phyloP scores from a whole-genome alignment of 1,140 invertebrate genomes.

The Yoshiicerus persimilis region DNA sequence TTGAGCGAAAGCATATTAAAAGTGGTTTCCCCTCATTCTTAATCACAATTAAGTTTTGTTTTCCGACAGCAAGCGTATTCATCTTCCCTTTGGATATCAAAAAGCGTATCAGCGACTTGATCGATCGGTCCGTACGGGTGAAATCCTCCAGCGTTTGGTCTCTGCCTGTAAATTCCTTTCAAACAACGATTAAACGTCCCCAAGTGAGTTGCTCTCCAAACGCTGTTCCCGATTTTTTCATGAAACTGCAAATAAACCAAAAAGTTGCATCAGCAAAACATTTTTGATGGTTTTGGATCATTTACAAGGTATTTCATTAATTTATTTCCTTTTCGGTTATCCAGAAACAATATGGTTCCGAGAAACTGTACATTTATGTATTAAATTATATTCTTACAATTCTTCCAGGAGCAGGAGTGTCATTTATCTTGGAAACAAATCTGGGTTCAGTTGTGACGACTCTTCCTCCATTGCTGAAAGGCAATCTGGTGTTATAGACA shows the following conservation, averaged over 20 bases:
- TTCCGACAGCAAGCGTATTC: background rate
- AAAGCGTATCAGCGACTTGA: background rate
- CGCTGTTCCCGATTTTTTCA: conserved; percentile 36
- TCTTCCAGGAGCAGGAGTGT: background rate
- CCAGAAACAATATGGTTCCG: no score
- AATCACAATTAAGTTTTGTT: background rate
- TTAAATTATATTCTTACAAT: background rate
- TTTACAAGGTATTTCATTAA: no score
- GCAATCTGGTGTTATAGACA: conserved; percentile 18
- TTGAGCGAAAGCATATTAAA: no score
- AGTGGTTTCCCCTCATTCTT: no score
- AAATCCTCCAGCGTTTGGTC: conserved; percentile 39
- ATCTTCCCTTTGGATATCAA: conserved; percentile 16
- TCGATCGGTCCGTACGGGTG: conserved; percentile 27
- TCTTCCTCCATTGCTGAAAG: background rate
- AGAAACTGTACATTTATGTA: no score
- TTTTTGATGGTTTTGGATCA: no score
- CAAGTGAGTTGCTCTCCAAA: conserved; percentile 40
- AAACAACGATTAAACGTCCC: conserved; percentile 41
- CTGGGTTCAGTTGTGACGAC: background rate
- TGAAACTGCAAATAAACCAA: conserved; percentile 30
- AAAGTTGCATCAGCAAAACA: background rate
- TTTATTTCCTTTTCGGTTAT: no score
- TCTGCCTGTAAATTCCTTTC: conserved; percentile 28
- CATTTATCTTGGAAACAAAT: background rate